phyloP scores from a whole-genome alignment of 1,140 invertebrate genomes.

The Chironomus striatipennis region DNA sequence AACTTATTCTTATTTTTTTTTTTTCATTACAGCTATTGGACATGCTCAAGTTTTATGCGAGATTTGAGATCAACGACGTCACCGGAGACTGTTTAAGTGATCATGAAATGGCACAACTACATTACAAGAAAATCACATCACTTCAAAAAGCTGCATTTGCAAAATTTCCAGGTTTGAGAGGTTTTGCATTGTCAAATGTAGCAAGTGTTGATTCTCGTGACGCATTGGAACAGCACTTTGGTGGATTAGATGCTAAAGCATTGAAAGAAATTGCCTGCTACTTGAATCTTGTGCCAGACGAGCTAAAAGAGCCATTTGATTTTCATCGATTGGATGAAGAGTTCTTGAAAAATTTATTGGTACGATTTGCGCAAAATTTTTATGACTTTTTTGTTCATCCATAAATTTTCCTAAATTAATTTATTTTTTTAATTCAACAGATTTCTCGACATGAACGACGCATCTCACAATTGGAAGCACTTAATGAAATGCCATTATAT shows the following conservation, averaged over 20 bases:
- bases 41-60: slow-evolving; percentile 92
- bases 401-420: slow-evolving; percentile 24
- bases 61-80: slow-evolving; percentile 97
- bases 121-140: slow-evolving; percentile 85
- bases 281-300: slow-evolving; percentile 74
- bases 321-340: slow-evolving; percentile 69
- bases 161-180: slow-evolving; percentile 77
- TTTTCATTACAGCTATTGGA: slow-evolving; percentile 76
- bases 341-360: slow-evolving; percentile 79
- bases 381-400: not conserved
- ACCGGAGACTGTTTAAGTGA: slow-evolving; percentile 90
- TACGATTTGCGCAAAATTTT: slow-evolving; percentile 42
- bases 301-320: slow-evolving; percentile 53
- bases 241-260: slow-evolving; percentile 60
- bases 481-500: slow-evolving; percentile 98
- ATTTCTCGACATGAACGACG: slow-evolving; percentile 80
- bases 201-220: slow-evolving; percentile 86
- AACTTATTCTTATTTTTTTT: slow-evolving; percentile 30
- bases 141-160: slow-evolving; percentile 87
- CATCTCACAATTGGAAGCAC: slow-evolving; percentile 82
- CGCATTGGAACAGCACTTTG: slow-evolving; percentile 79
- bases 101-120: slow-evolving; percentile 84
- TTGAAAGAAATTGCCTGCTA: slow-evolving; percentile 77
- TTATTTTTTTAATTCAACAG: slow-evolving; percentile 39
- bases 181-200: slow-evolving; percentile 89